Conservation (phyloP, 1,140 invertebrate species). For the Zaprionus inermis region DNA sequence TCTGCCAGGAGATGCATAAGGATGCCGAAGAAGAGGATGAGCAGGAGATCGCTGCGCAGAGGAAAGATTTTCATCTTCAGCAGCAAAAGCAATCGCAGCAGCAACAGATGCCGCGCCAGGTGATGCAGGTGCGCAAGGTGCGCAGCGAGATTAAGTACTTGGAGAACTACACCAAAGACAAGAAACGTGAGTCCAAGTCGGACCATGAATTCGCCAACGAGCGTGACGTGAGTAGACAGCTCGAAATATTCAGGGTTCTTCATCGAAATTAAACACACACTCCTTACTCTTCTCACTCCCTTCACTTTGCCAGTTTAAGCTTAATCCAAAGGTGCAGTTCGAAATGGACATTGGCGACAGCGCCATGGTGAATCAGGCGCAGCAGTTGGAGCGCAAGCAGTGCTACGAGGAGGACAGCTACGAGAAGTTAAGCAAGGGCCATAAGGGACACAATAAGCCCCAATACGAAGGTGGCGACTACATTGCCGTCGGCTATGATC, state of each 20-base stretch:
- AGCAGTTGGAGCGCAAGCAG: constrained; percentile 21
- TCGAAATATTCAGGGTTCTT: not conserved
- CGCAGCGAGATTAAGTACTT: constrained; percentile 81
- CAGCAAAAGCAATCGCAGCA: constrained; percentile 10
- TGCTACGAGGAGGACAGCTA: constrained; percentile 36
- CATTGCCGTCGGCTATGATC: constrained; percentile 25
- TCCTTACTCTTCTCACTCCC: too few species aligned
- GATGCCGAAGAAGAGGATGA: not conserved
- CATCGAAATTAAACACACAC: not conserved
- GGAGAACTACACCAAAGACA: constrained; percentile 62
- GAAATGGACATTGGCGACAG: constrained; percentile 76
- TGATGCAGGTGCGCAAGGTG: constrained; percentile 72
- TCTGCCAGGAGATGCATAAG: constrained; percentile 5
- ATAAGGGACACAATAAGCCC: not conserved
- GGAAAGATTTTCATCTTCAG: not conserved
- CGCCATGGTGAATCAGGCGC: constrained; percentile 36
- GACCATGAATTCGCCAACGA: constrained; percentile 81
- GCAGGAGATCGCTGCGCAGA: constrained; percentile 19
- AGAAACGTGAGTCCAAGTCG: constrained; percentile 78
- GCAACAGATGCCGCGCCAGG: constrained; percentile 42
- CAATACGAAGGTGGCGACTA: constrained; percentile 38
- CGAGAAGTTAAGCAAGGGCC: constrained; percentile 15
- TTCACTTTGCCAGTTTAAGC: constrained; percentile 48
- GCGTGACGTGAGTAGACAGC: constrained; percentile 55
- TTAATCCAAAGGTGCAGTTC: constrained; percentile 62